Conservation (phyloP, 2,888 invertebrate species). For the Plebejus argus region DNA sequence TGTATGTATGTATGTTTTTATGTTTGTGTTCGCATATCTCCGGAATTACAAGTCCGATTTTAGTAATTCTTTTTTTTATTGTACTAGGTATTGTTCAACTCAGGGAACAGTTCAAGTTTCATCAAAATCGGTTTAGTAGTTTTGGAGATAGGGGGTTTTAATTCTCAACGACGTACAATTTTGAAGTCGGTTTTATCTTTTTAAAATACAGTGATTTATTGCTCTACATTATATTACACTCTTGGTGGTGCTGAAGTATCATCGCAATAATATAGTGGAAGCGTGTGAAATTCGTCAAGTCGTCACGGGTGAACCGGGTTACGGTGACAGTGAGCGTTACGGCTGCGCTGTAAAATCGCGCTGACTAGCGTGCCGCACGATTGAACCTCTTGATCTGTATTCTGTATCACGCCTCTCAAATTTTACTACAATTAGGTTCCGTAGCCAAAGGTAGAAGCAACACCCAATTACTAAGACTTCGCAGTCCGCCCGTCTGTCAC, state of each 20-base stretch:
- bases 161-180: no score
- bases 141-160: no score
- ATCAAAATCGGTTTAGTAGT: no score
- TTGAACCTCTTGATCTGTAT: slow-evolving; percentile 41
- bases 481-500: background rate
- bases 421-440: background rate
- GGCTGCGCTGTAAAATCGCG: slow-evolving; percentile 50
- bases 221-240: no score
- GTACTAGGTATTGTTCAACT: no score
- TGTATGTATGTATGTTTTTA: no score
- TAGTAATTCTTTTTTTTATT: no score
- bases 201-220: no score
- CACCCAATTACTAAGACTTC: background rate
- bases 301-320: slow-evolving; percentile 37
- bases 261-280: background rate
- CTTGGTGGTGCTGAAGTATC: background rate
- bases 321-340: slow-evolving; percentile 34
- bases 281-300: slow-evolving; percentile 28
- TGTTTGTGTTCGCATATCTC: no score
- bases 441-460: background rate
- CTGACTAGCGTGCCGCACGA: slow-evolving; percentile 61
- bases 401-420: background rate
- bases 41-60: no score
- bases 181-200: no score
- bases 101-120: no score